Evolutionary conservation across 2,888 invertebrate species (phyloP), one percentile per base, ranked within the genome.

Genomic region (Lamproptera curius): DNA sequence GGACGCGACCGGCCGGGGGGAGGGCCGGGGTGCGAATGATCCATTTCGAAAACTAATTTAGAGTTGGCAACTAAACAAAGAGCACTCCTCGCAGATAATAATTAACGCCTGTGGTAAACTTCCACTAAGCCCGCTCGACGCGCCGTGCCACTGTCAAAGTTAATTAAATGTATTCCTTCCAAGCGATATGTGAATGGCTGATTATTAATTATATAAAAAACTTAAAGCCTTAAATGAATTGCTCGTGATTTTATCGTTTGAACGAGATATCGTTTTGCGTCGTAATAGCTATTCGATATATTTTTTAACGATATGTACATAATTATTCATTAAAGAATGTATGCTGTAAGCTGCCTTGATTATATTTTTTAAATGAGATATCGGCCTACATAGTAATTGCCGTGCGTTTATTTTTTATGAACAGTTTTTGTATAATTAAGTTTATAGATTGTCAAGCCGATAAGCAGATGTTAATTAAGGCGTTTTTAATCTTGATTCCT

Each of bases 41-140:
- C 87, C 85, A 87, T 87, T 87, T 86, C 87, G 85, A 87, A 87
- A 87, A 87, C 87, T 87, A 87, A 87, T 87, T 87, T 87, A 85
- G 87, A 87, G 87, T 87, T 87, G 84, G 85, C 86, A 87, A 87
- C 87, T 87, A 86, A 87, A 87, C 87, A 87, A 87, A 84, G 87
- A 86, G 85, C 84, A 86, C 86, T 86, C 76, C 82, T 82, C 80
- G 71, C 84, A 85, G 86, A 87, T 87, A 86, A 87, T 87, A 87
- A 87, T 87, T 87, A 87, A 87, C 84, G 87, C 83, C 84, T 79
- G 87, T 76, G 87, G 86, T 86, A 76, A 78, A 82, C 79, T 82
- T 82, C 80, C 77, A 84, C 85, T 85, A 80, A 80, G 84, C 78
- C 77, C 73, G 80, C 77, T 71, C 77, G 77, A 76, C 79, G 67